Percentiles rank a stretch among this genome's conserved stretches.
Conservation (phyloP, 2,797 vertebrate genomes). For the Leuciscus waleckii region DNA sequence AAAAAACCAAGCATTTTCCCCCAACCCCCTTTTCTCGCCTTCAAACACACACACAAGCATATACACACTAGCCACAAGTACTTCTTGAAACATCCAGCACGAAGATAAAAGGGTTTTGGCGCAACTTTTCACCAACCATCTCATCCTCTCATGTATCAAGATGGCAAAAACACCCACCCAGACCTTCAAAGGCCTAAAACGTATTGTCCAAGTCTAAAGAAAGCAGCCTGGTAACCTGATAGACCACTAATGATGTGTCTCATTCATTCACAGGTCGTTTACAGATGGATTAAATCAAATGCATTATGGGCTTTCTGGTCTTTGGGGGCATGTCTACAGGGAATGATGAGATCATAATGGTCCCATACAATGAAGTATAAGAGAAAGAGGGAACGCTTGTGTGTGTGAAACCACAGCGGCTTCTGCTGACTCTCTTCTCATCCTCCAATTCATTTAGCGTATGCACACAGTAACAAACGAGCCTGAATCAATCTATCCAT, state of each 20-base stretch:
- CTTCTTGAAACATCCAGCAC: conserved; percentile 7
- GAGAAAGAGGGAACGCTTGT: conserved; percentile 22
- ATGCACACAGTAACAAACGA: conserved; percentile 22
- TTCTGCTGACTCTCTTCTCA: conserved; percentile 34
- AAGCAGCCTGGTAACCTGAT: conserved; percentile 52
- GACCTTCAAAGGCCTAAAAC: conserved; percentile 44
- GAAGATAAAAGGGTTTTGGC: conserved; percentile 6
- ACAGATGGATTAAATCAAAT: conserved; percentile 52
- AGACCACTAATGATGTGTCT: conserved; percentile 63
- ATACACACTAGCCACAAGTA: conserved; percentile 2
- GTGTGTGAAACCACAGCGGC: conserved; percentile 35
- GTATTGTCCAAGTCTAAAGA: conserved; percentile 52
- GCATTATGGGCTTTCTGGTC: conserved; percentile 40
- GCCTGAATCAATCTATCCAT: conserved; percentile 47
- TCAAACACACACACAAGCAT: conserved; percentile 27
- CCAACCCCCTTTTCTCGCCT: conserved; percentile 34
- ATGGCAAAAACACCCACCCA: conserved; percentile 31
- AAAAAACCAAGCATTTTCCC: conserved; percentile 1
- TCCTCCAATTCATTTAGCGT: conserved; percentile 32
- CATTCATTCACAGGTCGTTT: conserved; percentile 59
- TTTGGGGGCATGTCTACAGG: conserved; percentile 31
- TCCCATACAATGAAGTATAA: conserved; percentile 10
- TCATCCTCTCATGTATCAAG: conserved; percentile 35
- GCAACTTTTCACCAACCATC: conserved; percentile 21
- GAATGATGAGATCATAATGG: conserved; percentile 45